Evolutionary conservation across 1,140 invertebrate genomes (phyloP).

Genomic region (Aricia agestis): DNA sequence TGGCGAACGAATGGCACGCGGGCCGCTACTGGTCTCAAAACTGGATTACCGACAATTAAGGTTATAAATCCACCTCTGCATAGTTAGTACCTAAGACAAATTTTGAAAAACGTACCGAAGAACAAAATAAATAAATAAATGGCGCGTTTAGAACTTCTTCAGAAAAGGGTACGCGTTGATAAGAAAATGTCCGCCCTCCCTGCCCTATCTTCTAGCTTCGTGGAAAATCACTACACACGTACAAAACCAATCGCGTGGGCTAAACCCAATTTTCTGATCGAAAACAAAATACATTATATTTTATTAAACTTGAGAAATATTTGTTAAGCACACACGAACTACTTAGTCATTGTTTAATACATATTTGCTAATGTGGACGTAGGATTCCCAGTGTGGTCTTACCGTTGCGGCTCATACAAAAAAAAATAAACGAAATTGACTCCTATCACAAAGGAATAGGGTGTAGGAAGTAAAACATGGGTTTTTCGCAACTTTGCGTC

Average conservation of each 20-base stretch:
- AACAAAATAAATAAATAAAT: too few species aligned
- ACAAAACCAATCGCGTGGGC: not conserved
- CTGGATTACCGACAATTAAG: too few species aligned
- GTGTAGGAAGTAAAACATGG: not conserved
- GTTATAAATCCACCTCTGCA: too few species aligned
- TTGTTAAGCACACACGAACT: not conserved
- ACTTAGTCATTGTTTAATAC: slow-evolving; percentile 3
- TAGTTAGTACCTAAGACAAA: too few species aligned
- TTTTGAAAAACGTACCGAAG: too few species aligned
- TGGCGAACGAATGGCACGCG: too few species aligned
- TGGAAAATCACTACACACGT: too few species aligned
- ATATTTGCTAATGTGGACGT: not conserved
- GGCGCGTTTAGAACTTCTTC: too few species aligned
- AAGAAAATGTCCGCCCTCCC: too few species aligned
- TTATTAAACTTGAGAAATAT: not conserved
- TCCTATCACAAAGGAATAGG: not conserved
- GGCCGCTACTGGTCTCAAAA: too few species aligned
- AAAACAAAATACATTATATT: not conserved
- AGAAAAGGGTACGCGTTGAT: too few species aligned
- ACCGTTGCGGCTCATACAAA: not conserved
- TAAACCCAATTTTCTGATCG: not conserved
- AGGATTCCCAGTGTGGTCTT: not conserved
- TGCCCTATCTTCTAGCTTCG: too few species aligned
- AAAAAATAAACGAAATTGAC: not conserved
- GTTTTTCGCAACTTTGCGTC: not conserved